phyloP scores from a whole-genome alignment of 1,140 invertebrate genomes.

The Cheumatopsyche charites region DNA sequence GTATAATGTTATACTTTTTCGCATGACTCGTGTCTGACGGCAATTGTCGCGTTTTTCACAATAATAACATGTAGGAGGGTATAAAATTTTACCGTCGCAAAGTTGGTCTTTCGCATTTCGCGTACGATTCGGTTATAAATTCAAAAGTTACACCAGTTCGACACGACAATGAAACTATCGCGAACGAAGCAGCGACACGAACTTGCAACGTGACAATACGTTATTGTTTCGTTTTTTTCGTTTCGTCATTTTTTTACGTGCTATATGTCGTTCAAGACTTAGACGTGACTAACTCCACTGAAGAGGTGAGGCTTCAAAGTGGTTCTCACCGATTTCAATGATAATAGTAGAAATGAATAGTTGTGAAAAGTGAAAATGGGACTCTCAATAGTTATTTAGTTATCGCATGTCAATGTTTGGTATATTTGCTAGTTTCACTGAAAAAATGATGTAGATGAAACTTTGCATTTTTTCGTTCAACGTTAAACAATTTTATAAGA shows the following conservation, averaged over 20 bases:
- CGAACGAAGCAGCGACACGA: background rate
- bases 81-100: constrained; percentile 12
- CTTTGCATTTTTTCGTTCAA: too few species aligned
- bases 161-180: constrained; percentile 10
- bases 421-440: too few species aligned
- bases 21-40: constrained; percentile 2
- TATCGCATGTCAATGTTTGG: too few species aligned
- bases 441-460: too few species aligned
- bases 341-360: too few species aligned
- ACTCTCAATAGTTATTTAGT: too few species aligned
- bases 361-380: too few species aligned
- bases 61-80: background rate
- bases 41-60: constrained; percentile 3
- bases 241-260: background rate
- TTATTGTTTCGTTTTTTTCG: background rate
- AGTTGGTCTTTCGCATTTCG: constrained; percentile 8
- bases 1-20: too few species aligned
- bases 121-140: constrained; percentile 16
- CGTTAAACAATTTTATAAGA: too few species aligned
- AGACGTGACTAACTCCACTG: too few species aligned
- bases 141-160: constrained; percentile 17
- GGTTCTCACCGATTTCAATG: too few species aligned
- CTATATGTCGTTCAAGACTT: background rate
- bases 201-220: background rate
- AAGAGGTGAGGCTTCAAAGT: too few species aligned